A percentile compares a stretch with the other conserved stretches of the same genome.
Conservation (phyloP, 2,797 vertebrate genomes). For the Borostomias antarcticus region DNA sequence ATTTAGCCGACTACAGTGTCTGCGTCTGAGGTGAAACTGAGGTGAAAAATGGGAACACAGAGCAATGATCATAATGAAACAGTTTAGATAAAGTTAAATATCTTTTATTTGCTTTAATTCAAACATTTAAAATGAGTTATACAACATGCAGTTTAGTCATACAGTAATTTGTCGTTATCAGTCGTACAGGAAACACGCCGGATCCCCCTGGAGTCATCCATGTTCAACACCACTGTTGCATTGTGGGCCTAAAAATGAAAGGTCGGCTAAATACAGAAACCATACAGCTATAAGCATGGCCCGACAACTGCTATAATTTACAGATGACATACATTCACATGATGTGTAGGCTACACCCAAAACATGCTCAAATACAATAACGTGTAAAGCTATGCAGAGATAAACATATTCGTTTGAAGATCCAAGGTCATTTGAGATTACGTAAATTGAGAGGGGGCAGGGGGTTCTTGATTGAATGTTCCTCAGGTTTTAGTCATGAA, state of each 20-base stretch:
- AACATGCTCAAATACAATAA: not conserved
- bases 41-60: not conserved
- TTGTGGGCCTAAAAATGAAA: not conserved
- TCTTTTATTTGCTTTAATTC: slow-evolving; percentile 11
- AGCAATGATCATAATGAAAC: not conserved
- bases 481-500: not conserved
- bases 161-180: not conserved
- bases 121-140: slow-evolving; percentile 13
- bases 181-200: not conserved
- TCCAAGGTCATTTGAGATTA: not conserved
- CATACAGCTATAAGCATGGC: not conserved
- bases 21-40: not conserved
- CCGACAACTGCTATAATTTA: not conserved
- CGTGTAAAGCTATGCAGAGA: not conserved
- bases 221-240: not conserved
- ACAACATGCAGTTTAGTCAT: slow-evolving; percentile 14
- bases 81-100: slow-evolving; percentile 16
- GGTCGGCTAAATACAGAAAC: not conserved
- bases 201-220: slow-evolving; percentile 2
- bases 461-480: not conserved
- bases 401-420: not conserved
- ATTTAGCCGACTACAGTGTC: not conserved
- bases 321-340: not conserved
- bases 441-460: not conserved
- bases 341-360: not conserved